phyloP scores from a whole-genome alignment of 2,113 vertebrate genomes.

The Martes martes region DNA sequence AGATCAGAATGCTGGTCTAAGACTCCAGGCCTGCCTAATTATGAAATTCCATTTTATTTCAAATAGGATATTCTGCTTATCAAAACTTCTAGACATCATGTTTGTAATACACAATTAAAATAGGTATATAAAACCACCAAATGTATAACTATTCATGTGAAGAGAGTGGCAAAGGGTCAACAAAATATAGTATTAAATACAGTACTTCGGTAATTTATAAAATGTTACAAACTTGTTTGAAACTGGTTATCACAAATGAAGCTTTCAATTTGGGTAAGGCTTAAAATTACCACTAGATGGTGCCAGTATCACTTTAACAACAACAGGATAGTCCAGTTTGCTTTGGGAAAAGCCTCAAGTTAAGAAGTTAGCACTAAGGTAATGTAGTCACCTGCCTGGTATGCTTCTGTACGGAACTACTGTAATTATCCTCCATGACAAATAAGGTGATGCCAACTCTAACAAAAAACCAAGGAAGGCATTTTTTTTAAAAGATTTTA shows the following conservation, averaged over 20 bases:
- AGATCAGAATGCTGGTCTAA: background rate
- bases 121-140: background rate
- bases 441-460: background rate
- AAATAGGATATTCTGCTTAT: conserved; percentile 10
- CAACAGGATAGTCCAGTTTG: background rate
- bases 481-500: background rate
- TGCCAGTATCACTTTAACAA: background rate
- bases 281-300: conserved; percentile 65
- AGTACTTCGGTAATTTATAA: background rate
- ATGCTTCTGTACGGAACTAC: background rate
- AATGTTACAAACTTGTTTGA: background rate
- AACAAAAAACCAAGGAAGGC: background rate
- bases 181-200: background rate
- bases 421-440: background rate
- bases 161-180: background rate
- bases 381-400: background rate
- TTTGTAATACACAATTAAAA: conserved; percentile 3
- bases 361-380: background rate
- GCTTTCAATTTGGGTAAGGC: conserved; percentile 7
- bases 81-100: background rate
- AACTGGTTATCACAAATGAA: background rate
- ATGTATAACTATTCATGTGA: background rate
- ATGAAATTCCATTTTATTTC: conserved; percentile 35
- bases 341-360: background rate
- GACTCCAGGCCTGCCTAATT: background rate